Percentiles rank a stretch among this genome's conserved stretches.
Conservation (phyloP, 1,140 invertebrate species). For the Ceratosolen fusciceps region DNA sequence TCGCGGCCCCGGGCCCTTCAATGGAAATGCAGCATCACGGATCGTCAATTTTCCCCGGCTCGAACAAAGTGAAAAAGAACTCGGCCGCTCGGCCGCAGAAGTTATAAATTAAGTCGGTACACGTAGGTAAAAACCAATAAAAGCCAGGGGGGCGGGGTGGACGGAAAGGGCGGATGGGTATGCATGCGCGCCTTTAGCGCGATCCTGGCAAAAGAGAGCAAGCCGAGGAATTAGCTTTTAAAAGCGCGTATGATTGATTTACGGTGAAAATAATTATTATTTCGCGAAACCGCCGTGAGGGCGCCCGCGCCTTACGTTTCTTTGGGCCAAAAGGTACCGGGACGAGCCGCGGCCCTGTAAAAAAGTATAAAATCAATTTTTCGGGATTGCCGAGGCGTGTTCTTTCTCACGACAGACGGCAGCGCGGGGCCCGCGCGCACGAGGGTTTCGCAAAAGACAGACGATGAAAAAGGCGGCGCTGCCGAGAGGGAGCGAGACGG, state of each 20-base stretch:
- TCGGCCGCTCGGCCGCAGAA: slow-evolving; percentile 9
- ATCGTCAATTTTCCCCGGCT: slow-evolving; percentile 14
- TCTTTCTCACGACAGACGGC: slow-evolving; percentile 48
- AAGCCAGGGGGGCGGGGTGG: background rate
- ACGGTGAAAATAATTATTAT: slow-evolving; percentile 51
- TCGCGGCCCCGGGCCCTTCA: background rate
- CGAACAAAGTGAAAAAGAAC: slow-evolving; percentile 42
- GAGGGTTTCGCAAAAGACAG: slow-evolving; percentile 39
- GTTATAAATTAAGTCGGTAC: slow-evolving; percentile 46
- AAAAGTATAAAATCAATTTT: slow-evolving; percentile 52
- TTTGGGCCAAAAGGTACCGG: slow-evolving; percentile 17
- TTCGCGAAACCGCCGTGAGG: slow-evolving; percentile 43
- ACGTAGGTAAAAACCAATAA: slow-evolving; percentile 46
- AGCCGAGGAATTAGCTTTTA: slow-evolving; percentile 47
- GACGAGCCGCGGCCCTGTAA: slow-evolving; percentile 1
- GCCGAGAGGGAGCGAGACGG: slow-evolving; percentile 22
- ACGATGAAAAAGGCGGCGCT: slow-evolving; percentile 50
- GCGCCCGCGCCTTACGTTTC: slow-evolving; percentile 23
- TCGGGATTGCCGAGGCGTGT: slow-evolving; percentile 46
- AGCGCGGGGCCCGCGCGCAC: background rate
- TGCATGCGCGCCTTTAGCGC: slow-evolving; percentile 15
- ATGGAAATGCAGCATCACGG: background rate
- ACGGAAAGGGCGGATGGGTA: too few relatives aligned
- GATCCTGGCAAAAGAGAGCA: slow-evolving; percentile 46
- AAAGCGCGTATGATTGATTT: slow-evolving; percentile 49